Percentiles rank a stretch among this genome's conserved stretches.
These are phyloP conservation scores for Sesamia inferens DNA, from an alignment of 2,888 invertebrate genomes.

Conservation along the genomic window DNA sequence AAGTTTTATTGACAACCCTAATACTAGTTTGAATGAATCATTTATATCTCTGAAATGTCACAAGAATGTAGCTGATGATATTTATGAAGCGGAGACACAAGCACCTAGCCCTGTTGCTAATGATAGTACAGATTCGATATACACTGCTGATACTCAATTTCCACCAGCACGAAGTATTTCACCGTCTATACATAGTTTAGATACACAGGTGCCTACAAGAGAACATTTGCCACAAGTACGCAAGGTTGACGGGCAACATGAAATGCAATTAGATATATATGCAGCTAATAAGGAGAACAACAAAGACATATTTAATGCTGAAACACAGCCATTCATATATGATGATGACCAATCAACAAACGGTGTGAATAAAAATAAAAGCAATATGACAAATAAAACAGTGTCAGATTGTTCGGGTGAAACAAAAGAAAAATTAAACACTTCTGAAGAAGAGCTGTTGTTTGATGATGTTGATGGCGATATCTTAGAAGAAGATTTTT, in stretches of 20 bases:
- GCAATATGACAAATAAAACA: slow-evolving; percentile 50
- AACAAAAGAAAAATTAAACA: slow-evolving; percentile 53
- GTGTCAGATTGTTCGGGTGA: slow-evolving; percentile 9
- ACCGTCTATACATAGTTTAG: slow-evolving; percentile 62
- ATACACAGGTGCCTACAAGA: slow-evolving; percentile 68
- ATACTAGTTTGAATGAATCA: slow-evolving; percentile 69
- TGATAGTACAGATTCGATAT: slow-evolving; percentile 72
- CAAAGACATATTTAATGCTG: slow-evolving; percentile 69
- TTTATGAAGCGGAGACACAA: slow-evolving; percentile 79
- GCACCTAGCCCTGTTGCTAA: slow-evolving; percentile 60
- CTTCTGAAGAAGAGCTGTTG: slow-evolving; percentile 78
- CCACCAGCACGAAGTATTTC: slow-evolving; percentile 41
- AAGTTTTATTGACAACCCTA: slow-evolving; percentile 72
- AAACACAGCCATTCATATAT: slow-evolving; percentile 66
- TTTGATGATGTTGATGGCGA: slow-evolving; percentile 79
- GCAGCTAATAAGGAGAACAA: slow-evolving; percentile 75
- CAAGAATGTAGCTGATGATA: slow-evolving; percentile 56
- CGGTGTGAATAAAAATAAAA: slow-evolving; percentile 35
- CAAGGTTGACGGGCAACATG: slow-evolving; percentile 74
- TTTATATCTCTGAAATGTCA: slow-evolving; percentile 56
- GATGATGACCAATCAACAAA: slow-evolving; percentile 50
- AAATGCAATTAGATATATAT: slow-evolving; percentile 75
- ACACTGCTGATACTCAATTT: slow-evolving; percentile 72
- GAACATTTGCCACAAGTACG: slow-evolving; percentile 72
- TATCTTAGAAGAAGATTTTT: slow-evolving; percentile 70